Conservation (phyloP, 2,888 invertebrate species). For the Petrophora chlorosata region DNA sequence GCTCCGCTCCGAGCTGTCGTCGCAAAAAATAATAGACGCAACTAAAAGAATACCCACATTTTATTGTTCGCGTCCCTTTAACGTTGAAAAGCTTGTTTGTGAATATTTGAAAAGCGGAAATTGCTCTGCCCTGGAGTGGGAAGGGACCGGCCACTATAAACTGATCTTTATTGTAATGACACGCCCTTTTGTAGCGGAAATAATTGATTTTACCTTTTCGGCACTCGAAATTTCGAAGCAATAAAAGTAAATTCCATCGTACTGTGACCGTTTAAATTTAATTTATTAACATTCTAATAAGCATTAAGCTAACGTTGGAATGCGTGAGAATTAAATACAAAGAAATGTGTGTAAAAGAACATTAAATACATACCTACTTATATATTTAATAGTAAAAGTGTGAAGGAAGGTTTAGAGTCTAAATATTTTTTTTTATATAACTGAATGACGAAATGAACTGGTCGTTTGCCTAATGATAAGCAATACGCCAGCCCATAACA, state of each 20-base stretch:
- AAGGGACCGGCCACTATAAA: slow-evolving; percentile 25
- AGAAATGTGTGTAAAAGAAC: too few species aligned
- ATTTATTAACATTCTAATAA: too few species aligned
- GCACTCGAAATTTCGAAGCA: slow-evolving; percentile 1
- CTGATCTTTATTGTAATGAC: slow-evolving; percentile 36
- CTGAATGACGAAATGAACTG: too few species aligned
- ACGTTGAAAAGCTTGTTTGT: slow-evolving; percentile 31
- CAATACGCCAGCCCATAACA: too few species aligned
- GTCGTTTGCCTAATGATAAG: too few species aligned
- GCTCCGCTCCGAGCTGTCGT: slow-evolving; percentile 1
- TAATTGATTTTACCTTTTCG: slow-evolving; percentile 37
- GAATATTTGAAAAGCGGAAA: slow-evolving; percentile 43
- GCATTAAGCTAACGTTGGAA: too few species aligned
- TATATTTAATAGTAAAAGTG: too few species aligned
- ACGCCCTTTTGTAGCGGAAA: slow-evolving; percentile 36
- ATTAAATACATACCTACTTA: too few species aligned
- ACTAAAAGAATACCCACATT: slow-evolving; percentile 19
- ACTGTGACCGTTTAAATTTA: not conserved
- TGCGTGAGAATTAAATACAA: too few species aligned
- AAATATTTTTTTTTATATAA: too few species aligned
- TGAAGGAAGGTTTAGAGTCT: too few species aligned
- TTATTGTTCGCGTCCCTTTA: slow-evolving; percentile 20
- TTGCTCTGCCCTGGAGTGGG: slow-evolving; percentile 29
- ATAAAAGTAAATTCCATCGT: slow-evolving; percentile 1
- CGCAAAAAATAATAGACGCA: slow-evolving; percentile 10